Evolutionary conservation across 2,888 invertebrate genomes (phyloP), one percentile per base, ranked within the genome.

Genomic region (Smittia aterrima): DNA sequence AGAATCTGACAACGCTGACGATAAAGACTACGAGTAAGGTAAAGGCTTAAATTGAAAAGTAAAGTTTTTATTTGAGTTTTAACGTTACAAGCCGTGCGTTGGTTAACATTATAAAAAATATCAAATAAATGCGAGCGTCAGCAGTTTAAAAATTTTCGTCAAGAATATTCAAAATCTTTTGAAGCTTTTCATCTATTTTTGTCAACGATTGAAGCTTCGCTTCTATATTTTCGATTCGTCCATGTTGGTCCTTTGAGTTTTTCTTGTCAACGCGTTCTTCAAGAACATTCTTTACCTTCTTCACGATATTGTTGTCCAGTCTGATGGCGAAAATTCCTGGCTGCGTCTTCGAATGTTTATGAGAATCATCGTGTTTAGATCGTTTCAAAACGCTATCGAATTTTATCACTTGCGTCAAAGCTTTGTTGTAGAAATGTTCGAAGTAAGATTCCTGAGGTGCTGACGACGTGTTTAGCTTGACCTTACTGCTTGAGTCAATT

Each of bases 11-110:
- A 16, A 62, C 7, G 18, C 16, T 6, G 41, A 64, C 41, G 74
- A 74, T 58, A 70, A 70, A 27, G 64, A 75, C 6, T 53, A 74
- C 58, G 47, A 47, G 16, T 47, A 47, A 47, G 32, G 3, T 32
- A 32, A 32, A 32, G 9, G 32, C 32, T 32, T 32, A 3, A 9
- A 32, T 32, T 32, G 32, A 32, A 32, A 32, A 32, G 3, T 32
- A 32, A 32, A 9, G 3, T 32, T 32, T 32, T 32, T 32, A 32
- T 32, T 32, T 32, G 32, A 32, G 32, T 6, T 32, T 32, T 9
- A 32, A 32, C 32, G 32, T 32, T 32, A 32, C 32, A 32, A 32
- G 32, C 32, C 3, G 3, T 32, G 32, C 3, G 4, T 32, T 32
- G n/a, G n/a, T 32, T 32, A 32, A 32, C 32, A 32, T 6, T 32